These are phyloP conservation scores for Desmophyllum pertusum DNA, from an alignment of 92 coral and sea anemone genomes.

Conservation along the genomic window DNA sequence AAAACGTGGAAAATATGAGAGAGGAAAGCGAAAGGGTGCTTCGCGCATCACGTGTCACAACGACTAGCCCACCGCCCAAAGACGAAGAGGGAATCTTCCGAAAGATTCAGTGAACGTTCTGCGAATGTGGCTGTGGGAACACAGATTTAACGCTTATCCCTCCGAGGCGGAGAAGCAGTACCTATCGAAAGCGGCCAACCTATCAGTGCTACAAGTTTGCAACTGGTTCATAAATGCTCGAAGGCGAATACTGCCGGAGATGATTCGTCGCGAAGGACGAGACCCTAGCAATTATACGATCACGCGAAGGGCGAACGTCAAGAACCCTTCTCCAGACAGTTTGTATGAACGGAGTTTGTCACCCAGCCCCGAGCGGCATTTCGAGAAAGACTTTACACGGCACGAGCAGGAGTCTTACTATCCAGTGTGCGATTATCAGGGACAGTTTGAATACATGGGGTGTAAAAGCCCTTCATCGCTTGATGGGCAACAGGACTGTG, in stretches of 20 bases:
- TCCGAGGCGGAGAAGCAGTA: constrained; percentile 99
- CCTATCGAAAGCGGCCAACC: constrained; percentile 95
- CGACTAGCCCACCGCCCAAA: constrained; percentile 89
- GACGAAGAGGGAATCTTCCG: constrained; percentile 97
- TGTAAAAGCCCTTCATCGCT: constrained; percentile 39
- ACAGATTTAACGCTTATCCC: constrained; percentile 98
- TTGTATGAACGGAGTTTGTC: constrained; percentile 68
- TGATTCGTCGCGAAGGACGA: constrained; percentile 95
- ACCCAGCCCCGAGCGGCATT: constrained; percentile 78
- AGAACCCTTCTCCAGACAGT: constrained; percentile 37
- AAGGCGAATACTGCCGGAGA: constrained; percentile 93
- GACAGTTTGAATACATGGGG: constrained; percentile 41
- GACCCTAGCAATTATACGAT: constrained; percentile 97
- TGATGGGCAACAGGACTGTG: constrained; percentile 34
- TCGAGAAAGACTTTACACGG: constrained; percentile 62
- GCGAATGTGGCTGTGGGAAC: constrained; percentile 99
- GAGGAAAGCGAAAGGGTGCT: constrained; percentile 82
- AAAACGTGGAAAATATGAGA: constrained; percentile 80
- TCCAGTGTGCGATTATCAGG: constrained; percentile 46
- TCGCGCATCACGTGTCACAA: constrained; percentile 70
- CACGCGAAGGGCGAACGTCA: constrained; percentile 86
- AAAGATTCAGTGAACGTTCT: constrained; percentile 97
- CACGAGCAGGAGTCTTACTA: constrained; percentile 54
- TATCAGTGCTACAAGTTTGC: constrained; percentile 97
- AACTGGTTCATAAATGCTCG: constrained; percentile 99